Conservation (phyloP, 2,797 vertebrate genomes). For the Chelon labrosus region DNA sequence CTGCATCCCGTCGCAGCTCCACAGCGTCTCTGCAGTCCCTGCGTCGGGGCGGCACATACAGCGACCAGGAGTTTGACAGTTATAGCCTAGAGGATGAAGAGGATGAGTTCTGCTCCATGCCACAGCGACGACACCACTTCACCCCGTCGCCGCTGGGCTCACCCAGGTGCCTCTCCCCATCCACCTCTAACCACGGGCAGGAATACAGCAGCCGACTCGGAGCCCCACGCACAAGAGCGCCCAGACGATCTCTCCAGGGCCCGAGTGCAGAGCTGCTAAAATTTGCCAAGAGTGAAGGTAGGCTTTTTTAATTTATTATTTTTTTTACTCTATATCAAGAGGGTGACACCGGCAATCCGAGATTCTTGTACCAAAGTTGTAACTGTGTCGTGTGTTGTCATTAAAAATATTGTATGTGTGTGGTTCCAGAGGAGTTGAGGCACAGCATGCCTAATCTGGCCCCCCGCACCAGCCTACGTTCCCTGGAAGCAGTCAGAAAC, state of each 20-base stretch:
- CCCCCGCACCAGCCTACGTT: slow-evolving; percentile 89
- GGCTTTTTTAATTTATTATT: background rate
- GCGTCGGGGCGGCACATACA: slow-evolving; percentile 90
- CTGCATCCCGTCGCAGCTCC: slow-evolving; percentile 91
- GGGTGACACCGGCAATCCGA: background rate
- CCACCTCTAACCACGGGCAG: slow-evolving; percentile 78
- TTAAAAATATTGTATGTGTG: slow-evolving; percentile 69
- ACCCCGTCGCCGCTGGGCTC: slow-evolving; percentile 91
- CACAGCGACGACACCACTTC: slow-evolving; percentile 86
- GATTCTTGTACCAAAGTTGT: slow-evolving; percentile 18
- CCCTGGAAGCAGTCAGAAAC: slow-evolving; percentile 91
- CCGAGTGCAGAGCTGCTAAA: slow-evolving; percentile 89
- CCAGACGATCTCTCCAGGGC: slow-evolving; percentile 87
- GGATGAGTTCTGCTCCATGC: slow-evolving; percentile 85
- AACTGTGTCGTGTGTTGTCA: slow-evolving; percentile 20
- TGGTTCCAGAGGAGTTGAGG: slow-evolving; percentile 92
- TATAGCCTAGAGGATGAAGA: slow-evolving; percentile 94
- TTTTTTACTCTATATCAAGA: background rate
- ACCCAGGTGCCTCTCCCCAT: slow-evolving; percentile 92
- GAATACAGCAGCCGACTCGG: slow-evolving; percentile 80
- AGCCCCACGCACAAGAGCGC: slow-evolving; percentile 83
- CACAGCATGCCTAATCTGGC: slow-evolving; percentile 96
- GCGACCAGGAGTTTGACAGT: slow-evolving; percentile 93
- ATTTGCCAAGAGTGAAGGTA: slow-evolving; percentile 91
- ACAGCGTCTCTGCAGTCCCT: slow-evolving; percentile 92